Evolutionary conservation across 2,888 invertebrate species (phyloP), one percentile per base, ranked within the genome.

Genomic region (Anthrax anthrax): DNA sequence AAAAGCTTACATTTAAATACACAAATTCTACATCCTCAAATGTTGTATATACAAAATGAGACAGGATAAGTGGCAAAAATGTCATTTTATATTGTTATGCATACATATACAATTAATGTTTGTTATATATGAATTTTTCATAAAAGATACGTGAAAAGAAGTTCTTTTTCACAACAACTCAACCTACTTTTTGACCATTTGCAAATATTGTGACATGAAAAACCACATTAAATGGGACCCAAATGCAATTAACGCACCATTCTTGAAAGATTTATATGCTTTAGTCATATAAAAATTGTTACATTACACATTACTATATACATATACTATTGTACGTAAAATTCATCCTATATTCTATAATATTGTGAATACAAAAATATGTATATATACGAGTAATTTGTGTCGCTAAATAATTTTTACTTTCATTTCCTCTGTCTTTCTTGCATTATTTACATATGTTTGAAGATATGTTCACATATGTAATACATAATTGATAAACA

Each of bases 241-340:
- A 43, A 50, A 42, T 43, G 50, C 50, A 50, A 50, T 50, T 50
- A 50, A 44, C 47, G 46, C 50, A 43, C 46, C 45, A 50, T 45
- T 50, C 40, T 47, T 50, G 47, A 50, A 43, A 50, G 50, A 50
- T 50, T 50, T 50, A n/a, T n/a, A 50, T 50, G 46, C 18, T 37
- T 43, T 32, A 43, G 34, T 39, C 23, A 23, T 23, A 23, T 23
- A n/a, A n/a, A n/a, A n/a, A n/a, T n/a, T n/a, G n/a, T n/a, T n/a
- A n/a, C n/a, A n/a, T n/a, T n/a, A n/a, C n/a, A n/a, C n/a, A n/a
- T n/a, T n/a, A n/a, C n/a, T n/a, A n/a, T n/a, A n/a, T n/a, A n/a
- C n/a, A n/a, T n/a, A n/a, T n/a, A n/a, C n/a, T n/a, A n/a, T n/a
- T n/a, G n/a, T n/a, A n/a, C n/a, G n/a, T n/a, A n/a, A n/a, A n/a